Evolutionary conservation across 2,888 invertebrate species (phyloP).

Genomic region (Sphaeridia pumilis): DNA sequence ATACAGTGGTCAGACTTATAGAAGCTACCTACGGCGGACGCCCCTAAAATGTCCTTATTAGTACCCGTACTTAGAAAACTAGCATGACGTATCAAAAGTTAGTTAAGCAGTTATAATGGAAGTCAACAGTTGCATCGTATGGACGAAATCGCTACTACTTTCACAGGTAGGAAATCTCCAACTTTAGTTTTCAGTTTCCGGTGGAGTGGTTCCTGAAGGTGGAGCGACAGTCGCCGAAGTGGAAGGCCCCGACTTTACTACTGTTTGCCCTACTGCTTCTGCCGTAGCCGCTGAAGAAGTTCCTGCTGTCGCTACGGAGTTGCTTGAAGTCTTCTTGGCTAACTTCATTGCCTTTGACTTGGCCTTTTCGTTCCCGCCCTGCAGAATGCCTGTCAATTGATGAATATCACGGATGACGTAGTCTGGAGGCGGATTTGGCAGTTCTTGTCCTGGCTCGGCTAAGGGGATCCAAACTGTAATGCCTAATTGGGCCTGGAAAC

Average conservation of each 20-base stretch:
- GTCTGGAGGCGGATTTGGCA: slow-evolving; percentile 40
- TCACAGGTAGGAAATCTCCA: too few species aligned
- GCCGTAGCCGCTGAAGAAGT: slow-evolving; percentile 12
- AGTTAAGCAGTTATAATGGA: not conserved
- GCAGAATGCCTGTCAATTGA: slow-evolving; percentile 30
- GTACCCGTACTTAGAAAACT: too few species aligned
- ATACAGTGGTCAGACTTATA: too few species aligned
- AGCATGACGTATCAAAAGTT: too few species aligned
- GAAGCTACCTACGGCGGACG: too few species aligned
- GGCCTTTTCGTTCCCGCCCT: slow-evolving; percentile 31
- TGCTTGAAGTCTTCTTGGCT: slow-evolving; percentile 19
- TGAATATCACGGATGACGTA: slow-evolving; percentile 30
- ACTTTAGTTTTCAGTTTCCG: too few species aligned
- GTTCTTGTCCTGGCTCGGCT: slow-evolving; percentile 40
- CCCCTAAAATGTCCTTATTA: too few species aligned
- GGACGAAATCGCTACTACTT: too few species aligned
- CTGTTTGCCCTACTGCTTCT: slow-evolving; percentile 8
- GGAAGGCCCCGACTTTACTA: slow-evolving; percentile 5
- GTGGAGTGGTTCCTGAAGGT: too few species aligned
- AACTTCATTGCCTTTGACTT: slow-evolving; percentile 27
- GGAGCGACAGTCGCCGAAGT: not conserved
- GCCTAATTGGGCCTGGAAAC: slow-evolving; percentile 59
- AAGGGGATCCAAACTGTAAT: slow-evolving; percentile 72
- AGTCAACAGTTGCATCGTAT: too few species aligned
- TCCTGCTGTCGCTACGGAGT: slow-evolving; percentile 12